Evolutionary conservation across 2,888 invertebrate species (phyloP).

Genomic region (Rhagophthalmus giganteus): DNA sequence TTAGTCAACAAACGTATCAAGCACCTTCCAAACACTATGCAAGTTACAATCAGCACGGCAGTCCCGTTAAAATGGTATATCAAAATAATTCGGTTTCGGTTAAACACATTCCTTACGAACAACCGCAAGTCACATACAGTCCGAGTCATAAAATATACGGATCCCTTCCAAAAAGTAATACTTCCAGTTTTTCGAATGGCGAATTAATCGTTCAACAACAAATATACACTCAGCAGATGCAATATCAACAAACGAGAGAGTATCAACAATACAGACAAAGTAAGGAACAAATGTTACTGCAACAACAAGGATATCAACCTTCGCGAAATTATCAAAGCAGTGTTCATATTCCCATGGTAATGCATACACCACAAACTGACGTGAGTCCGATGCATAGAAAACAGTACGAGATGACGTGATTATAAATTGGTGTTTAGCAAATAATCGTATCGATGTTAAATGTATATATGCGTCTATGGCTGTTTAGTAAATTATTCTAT

Average conservation of each 20-base stretch:
- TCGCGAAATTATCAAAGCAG: conserved; percentile 46
- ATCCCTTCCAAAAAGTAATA: conserved; percentile 33
- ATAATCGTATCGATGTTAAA: conserved; percentile 26
- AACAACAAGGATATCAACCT: conserved; percentile 44
- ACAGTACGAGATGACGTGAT: conserved; percentile 42
- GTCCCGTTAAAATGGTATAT: conserved; percentile 42
- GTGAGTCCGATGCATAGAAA: conserved; percentile 41
- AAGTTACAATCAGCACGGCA: conserved; percentile 43
- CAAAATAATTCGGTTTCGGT: conserved; percentile 44
- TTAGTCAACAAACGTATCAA: conserved; percentile 42
- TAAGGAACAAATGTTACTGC: conserved; percentile 47
- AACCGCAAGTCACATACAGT: conserved; percentile 34
- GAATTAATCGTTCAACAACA: conserved; percentile 49
- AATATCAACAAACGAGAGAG: conserved; percentile 45
- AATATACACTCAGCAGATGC: conserved; percentile 45
- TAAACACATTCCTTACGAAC: conserved; percentile 45
- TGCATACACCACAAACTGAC: conserved; percentile 46
- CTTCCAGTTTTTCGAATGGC: conserved; percentile 46
- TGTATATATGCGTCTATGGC: conserved; percentile 24
- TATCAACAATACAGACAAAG: conserved; percentile 49
- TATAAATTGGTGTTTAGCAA: conserved; percentile 19
- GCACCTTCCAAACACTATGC: conserved; percentile 42
- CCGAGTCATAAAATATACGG: conserved; percentile 44
- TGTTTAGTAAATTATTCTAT: conserved; percentile 10
- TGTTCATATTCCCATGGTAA: conserved; percentile 48